Conservation (phyloP, 2,113 vertebrate species). For the Platanista minor region DNA sequence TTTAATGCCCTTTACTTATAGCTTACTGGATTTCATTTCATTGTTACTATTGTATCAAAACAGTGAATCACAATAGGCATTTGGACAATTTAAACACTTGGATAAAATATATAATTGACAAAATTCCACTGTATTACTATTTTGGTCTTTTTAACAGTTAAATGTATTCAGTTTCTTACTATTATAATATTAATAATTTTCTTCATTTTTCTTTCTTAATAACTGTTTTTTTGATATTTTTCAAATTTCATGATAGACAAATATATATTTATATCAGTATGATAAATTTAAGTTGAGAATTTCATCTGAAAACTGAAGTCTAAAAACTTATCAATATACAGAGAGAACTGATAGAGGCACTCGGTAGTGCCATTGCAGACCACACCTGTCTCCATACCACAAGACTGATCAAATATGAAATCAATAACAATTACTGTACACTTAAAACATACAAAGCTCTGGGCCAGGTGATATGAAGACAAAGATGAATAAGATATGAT, state of each 20-base stretch:
- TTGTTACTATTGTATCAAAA: not conserved
- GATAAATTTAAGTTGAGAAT: not conserved
- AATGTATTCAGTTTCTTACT: not conserved
- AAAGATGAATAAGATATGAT: not conserved
- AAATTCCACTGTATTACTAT: not conserved
- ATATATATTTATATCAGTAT: not conserved
- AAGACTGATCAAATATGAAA: not conserved
- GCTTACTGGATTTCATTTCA: slow-evolving; percentile 7
- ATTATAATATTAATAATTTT: not conserved
- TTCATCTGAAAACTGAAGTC: not conserved
- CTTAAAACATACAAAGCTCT: not conserved
- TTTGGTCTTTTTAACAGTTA: not conserved
- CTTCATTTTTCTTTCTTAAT: slow-evolving; percentile 16
- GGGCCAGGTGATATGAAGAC: not conserved
- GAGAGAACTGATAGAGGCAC: not conserved
- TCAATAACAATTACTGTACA: not conserved
- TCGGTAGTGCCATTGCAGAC: not conserved
- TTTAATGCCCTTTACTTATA: not conserved
- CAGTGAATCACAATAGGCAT: not conserved
- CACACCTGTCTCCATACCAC: not conserved
- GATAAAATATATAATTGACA: not conserved
- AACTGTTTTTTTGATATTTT: not conserved
- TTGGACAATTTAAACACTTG: not conserved
- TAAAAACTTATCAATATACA: not conserved
- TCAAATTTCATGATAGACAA: not conserved